A percentile compares a stretch with the other conserved stretches of the same genome.
phyloP scores from a whole-genome alignment of 2,113 vertebrate genomes.

The Passer montanus region DNA sequence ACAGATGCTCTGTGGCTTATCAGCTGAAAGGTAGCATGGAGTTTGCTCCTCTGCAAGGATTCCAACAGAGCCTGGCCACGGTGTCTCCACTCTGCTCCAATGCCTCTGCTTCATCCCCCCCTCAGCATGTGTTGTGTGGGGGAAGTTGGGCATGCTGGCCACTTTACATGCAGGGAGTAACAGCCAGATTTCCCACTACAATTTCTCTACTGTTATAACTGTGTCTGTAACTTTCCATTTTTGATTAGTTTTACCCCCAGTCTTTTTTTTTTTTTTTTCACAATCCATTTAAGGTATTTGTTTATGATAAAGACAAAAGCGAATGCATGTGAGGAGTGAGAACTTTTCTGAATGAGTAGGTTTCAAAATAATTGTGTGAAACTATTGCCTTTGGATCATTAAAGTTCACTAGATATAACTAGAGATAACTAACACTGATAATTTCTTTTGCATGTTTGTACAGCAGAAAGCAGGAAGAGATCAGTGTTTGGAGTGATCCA shows the following conservation, averaged over 20 bases:
- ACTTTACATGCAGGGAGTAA: too few relatives aligned
- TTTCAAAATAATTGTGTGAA: background rate
- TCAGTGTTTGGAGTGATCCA: background rate
- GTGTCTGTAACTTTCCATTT: background rate
- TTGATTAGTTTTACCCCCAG: background rate
- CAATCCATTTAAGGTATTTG: background rate
- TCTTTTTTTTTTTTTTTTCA: background rate
- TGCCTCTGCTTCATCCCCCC: too few relatives aligned
- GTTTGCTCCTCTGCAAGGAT: background rate
- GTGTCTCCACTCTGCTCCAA: too few relatives aligned
- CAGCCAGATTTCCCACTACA: background rate
- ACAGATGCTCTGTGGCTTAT: background rate
- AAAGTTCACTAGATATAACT: background rate
- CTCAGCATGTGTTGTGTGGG: background rate
- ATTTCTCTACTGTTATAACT: background rate
- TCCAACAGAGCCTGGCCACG: accelerated
- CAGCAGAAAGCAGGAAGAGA: background rate
- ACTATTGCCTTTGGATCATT: background rate
- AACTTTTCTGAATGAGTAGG: background rate
- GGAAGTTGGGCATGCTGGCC: background rate
- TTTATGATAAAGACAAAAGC: background rate
- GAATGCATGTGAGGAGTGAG: background rate
- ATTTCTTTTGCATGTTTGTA: background rate
- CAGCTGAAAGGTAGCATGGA: background rate
- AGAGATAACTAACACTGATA: background rate